Conservation (phyloP, 2,888 invertebrate species). For the Sinopyrophorus schimmeli region DNA sequence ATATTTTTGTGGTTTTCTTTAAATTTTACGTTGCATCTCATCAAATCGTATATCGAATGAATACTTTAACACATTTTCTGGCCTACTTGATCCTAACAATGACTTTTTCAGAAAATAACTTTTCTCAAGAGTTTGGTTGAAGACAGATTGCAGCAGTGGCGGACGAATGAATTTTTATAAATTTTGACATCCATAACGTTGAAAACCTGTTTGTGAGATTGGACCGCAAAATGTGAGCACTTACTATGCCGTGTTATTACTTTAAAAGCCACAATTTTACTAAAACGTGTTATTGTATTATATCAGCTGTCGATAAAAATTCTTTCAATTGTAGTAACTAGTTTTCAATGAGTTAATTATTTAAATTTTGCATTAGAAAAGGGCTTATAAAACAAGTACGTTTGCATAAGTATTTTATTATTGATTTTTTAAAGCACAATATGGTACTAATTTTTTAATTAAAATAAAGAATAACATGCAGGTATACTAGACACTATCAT, state of each 20-base stretch:
- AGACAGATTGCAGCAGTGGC: constrained; percentile 41
- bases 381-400: too few species aligned
- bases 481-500: too few species aligned
- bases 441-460: too few species aligned
- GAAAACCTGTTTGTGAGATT: constrained; percentile 40
- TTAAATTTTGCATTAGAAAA: too few species aligned
- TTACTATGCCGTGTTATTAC: constrained; percentile 38
- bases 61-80: constrained; percentile 42
- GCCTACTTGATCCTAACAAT: constrained; percentile 42
- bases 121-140: constrained; percentile 41
- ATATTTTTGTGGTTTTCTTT: too few species aligned
- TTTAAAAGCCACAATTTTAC: constrained; percentile 44
- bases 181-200: constrained; percentile 37
- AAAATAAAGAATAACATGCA: too few species aligned
- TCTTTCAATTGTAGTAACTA: too few species aligned
- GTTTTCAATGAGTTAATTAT: too few species aligned
- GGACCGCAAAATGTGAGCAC: constrained; percentile 33
- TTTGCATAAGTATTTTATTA: too few species aligned
- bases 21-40: too few species aligned
- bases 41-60: constrained; percentile 21
- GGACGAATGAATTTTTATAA: constrained; percentile 42
- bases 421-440: too few species aligned
- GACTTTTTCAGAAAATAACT: constrained; percentile 39
- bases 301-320: constrained; percentile 25
- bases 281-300: constrained; percentile 36